Conservation (phyloP, 2,797 vertebrate species). For the Lithobates sylvaticus region DNA sequence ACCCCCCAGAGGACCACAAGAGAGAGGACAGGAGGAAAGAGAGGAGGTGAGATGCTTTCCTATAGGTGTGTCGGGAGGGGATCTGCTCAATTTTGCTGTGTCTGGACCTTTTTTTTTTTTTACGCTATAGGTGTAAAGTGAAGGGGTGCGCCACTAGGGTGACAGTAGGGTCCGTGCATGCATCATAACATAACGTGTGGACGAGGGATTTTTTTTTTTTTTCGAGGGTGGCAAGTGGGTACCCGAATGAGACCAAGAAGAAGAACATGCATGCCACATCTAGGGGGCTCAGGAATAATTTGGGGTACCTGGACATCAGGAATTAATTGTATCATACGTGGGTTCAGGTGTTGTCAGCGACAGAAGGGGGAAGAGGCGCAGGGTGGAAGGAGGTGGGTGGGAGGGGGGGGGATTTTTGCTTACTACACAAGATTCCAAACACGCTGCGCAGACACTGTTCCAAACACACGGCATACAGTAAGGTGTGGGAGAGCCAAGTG, state of each 20-base stretch:
- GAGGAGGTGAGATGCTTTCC: constrained; percentile 52
- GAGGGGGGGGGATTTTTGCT: background rate
- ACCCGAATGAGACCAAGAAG: background rate
- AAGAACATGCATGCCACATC: background rate
- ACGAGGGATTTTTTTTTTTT: background rate
- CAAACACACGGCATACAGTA: background rate
- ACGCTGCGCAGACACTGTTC: constrained; percentile 2
- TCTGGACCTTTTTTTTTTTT: background rate
- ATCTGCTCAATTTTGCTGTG: background rate
- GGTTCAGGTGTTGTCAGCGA: background rate
- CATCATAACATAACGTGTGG: background rate
- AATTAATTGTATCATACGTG: background rate
- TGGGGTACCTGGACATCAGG: background rate
- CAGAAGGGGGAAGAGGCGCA: background rate
- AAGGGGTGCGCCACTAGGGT: background rate
- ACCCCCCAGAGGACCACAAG: constrained; percentile 24
- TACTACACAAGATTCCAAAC: constrained; percentile 17
- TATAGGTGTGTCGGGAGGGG: background rate
- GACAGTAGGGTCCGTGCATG: background rate
- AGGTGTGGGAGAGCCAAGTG: background rate
- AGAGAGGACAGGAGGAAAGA: constrained; percentile 55
- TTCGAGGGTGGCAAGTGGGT: background rate
- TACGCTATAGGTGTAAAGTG: background rate
- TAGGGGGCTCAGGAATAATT: background rate
- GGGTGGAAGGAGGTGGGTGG: background rate